phyloP scores from a whole-genome alignment of 2,797 vertebrate species.

The Babyrousa celebensis region DNA sequence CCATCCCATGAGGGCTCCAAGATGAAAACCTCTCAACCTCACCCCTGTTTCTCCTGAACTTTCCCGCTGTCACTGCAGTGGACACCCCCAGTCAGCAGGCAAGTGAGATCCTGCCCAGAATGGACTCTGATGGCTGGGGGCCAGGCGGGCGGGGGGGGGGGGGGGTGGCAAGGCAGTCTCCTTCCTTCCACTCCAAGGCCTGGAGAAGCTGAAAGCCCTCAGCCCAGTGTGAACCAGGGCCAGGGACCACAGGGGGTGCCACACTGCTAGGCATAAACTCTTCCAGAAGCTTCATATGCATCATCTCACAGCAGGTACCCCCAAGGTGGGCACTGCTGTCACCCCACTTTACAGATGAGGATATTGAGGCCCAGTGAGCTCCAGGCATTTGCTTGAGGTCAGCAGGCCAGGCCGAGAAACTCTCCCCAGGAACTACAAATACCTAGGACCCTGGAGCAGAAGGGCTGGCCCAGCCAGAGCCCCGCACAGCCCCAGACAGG shows the following conservation, averaged over 20 bases:
- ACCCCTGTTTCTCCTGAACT: background rate
- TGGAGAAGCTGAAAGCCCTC: background rate
- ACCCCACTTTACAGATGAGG: background rate
- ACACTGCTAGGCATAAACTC: background rate
- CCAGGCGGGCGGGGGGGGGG: background rate
- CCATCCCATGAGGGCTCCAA: background rate
- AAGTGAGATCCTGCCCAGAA: background rate
- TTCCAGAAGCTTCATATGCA: background rate
- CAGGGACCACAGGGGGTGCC: background rate
- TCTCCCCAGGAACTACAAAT: background rate
- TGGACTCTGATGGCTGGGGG: background rate
- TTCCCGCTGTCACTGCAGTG: background rate
- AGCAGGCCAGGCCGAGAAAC: background rate
- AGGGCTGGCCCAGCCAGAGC: background rate
- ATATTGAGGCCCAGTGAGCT: background rate
- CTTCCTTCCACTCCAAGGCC: background rate
- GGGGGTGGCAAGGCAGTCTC: rapidly evolving
- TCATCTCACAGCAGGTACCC: background rate
- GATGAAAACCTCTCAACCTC: background rate
- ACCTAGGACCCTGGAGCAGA: background rate
- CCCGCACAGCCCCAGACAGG: background rate
- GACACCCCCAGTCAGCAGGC: background rate
- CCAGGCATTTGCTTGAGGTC: background rate
- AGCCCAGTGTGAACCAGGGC: background rate
- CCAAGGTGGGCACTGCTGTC: background rate